A percentile compares a stretch with the other conserved stretches of the same genome.
phyloP scores from a whole-genome alignment of 2,888 invertebrate species.

The Pogonocherus hispidulus region DNA sequence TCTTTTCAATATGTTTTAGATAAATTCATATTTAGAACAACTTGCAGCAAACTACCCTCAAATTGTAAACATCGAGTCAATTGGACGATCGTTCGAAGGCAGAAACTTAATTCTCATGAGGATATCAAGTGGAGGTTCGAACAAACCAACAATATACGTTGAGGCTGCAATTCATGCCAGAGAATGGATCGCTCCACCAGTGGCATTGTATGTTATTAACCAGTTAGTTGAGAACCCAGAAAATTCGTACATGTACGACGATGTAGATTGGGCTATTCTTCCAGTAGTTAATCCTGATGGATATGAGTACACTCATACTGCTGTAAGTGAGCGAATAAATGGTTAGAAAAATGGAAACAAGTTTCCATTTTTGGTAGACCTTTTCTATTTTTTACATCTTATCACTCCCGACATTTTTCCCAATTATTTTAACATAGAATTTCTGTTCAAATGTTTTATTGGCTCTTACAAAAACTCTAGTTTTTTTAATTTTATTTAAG shows the following conservation, averaged over 20 bases:
- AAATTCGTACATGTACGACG: slow-evolving; percentile 71
- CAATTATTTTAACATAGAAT: too few species aligned
- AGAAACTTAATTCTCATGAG: slow-evolving; percentile 72
- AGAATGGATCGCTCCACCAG: slow-evolving; percentile 81
- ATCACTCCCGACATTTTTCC: too few species aligned
- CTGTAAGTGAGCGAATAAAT: slow-evolving; percentile 64
- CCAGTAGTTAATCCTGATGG: slow-evolving; percentile 83
- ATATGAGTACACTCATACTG: slow-evolving; percentile 73
- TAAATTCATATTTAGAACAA: slow-evolving; percentile 67
- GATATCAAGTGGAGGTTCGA: slow-evolving; percentile 70
- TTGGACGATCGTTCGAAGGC: slow-evolving; percentile 75
- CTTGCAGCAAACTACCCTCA: slow-evolving; percentile 70
- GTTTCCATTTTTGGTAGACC: too few species aligned
- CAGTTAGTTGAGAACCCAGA: slow-evolving; percentile 75
- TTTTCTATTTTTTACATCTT: too few species aligned
- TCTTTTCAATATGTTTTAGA: too few species aligned
- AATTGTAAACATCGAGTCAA: slow-evolving; percentile 70
- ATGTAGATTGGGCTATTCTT: slow-evolving; percentile 77
- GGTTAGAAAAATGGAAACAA: too few species aligned
- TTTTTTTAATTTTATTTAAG: too few species aligned
- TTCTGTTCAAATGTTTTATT: too few species aligned
- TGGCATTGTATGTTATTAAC: slow-evolving; percentile 76
- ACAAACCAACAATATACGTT: slow-evolving; percentile 73
- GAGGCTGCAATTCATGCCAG: slow-evolving; percentile 77
- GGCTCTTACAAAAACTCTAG: too few species aligned